A percentile compares a stretch with the other conserved stretches of the same genome.
Conservation (phyloP, 2,113 vertebrate genomes). For the Catharus fuscescens region DNA sequence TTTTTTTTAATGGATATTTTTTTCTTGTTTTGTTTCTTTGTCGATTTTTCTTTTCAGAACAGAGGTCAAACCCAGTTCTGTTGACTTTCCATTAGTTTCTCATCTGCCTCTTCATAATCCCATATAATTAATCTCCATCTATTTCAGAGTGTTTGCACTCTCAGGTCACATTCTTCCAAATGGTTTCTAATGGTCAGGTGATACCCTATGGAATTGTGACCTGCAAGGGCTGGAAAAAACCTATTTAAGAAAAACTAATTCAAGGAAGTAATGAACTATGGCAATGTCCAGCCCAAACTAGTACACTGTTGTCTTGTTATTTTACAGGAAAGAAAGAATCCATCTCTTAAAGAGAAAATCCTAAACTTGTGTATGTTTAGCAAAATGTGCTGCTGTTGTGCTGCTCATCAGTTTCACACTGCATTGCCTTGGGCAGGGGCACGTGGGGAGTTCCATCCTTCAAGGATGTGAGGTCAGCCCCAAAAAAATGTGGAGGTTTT, state of each 20-base stretch:
- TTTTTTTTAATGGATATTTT: too few species aligned
- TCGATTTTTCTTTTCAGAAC: background rate
- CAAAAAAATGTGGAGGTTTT: background rate
- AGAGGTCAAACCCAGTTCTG: background rate
- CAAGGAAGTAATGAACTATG: background rate
- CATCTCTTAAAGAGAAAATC: background rate
- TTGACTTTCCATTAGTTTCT: background rate
- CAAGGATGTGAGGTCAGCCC: background rate
- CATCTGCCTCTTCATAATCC: background rate
- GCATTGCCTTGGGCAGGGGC: background rate
- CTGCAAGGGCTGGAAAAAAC: background rate
- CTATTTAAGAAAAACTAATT: background rate
- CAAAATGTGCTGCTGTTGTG: background rate
- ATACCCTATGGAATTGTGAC: background rate
- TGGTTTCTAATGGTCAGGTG: background rate
- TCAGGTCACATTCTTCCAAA: background rate
- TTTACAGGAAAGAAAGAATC: background rate
- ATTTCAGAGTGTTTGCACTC: background rate
- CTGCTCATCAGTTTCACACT: background rate
- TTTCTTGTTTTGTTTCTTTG: background rate
- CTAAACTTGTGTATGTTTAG: background rate
- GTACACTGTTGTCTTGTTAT: fast-evolving
- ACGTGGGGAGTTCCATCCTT: background rate
- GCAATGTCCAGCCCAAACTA: background rate
- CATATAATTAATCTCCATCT: background rate